Conservation (phyloP, 2,113 vertebrate species). For the Colossoma macropomum region DNA sequence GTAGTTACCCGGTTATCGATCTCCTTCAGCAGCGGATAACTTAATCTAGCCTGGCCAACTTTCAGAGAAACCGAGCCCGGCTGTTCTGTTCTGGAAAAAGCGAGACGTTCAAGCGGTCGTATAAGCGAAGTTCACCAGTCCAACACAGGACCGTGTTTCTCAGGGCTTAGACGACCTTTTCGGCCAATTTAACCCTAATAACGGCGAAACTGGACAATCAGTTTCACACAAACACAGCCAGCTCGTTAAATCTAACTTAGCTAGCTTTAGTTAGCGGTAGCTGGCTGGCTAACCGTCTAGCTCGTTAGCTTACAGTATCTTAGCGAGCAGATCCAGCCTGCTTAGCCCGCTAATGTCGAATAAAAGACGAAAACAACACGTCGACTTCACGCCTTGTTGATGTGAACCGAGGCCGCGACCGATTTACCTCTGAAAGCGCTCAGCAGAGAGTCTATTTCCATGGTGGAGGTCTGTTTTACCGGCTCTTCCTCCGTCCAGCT, state of each 20-base stretch:
- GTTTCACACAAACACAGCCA: neutral
- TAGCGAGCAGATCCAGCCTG: neutral
- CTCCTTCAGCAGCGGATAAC: too few species aligned
- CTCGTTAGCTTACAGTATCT: neutral
- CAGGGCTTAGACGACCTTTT: too few species aligned
- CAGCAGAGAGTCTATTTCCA: conserved; percentile 88
- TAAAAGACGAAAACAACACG: neutral
- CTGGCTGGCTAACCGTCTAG: conserved; percentile 53
- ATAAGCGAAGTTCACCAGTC: too few species aligned
- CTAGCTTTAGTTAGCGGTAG: neutral
- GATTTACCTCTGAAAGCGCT: conserved; percentile 87
- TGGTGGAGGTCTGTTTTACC: conserved; percentile 72
- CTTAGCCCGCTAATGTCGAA: neutral
- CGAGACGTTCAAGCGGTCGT: too few species aligned
- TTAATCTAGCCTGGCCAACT: too few species aligned
- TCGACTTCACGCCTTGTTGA: neutral
- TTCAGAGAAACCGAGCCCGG: too few species aligned
- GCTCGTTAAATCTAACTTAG: conserved; percentile 48
- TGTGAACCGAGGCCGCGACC: neutral
- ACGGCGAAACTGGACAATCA: too few species aligned
- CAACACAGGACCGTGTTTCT: too few species aligned
- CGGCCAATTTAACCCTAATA: too few species aligned
- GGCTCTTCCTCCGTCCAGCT: conserved; percentile 60
- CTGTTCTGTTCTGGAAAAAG: too few species aligned
- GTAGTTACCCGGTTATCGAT: too few species aligned